A percentile compares a stretch with the other conserved stretches of the same genome.
Conservation (phyloP, 1,140 invertebrate species). For the Drosophila athabasca region DNA sequence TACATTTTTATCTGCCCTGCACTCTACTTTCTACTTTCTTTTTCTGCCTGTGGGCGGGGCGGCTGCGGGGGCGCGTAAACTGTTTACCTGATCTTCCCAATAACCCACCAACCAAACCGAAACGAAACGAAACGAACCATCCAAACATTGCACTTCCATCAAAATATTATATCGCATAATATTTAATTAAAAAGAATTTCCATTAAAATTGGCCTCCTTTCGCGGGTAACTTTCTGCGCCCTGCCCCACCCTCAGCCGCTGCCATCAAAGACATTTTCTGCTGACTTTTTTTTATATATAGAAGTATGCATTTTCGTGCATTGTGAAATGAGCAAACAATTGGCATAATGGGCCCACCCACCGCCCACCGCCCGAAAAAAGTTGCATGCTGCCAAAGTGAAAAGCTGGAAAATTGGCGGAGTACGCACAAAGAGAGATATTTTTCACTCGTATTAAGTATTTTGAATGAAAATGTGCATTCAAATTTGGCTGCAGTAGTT, state of each 20-base stretch:
- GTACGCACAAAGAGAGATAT: constrained; percentile 33
- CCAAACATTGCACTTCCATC: background rate
- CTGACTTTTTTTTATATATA: constrained; percentile 42
- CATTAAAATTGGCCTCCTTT: constrained; percentile 18
- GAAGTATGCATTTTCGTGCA: constrained; percentile 54
- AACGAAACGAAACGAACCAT: background rate
- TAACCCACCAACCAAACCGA: too few relatives aligned
- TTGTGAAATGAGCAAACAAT: constrained; percentile 73
- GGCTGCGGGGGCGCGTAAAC: constrained; percentile 48
- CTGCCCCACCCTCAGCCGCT: background rate
- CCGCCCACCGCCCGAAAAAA: constrained; percentile 10
- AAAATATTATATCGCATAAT: constrained; percentile 15
- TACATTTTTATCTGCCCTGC: constrained; percentile 19
- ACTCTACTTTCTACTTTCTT: background rate
- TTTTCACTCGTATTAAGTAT: constrained; percentile 3
- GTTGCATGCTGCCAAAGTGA: constrained; percentile 39
- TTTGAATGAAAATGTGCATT: constrained; percentile 17
- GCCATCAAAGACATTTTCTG: constrained; percentile 65
- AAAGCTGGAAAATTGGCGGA: constrained; percentile 34
- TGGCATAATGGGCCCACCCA: constrained; percentile 44
- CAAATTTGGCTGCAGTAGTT: constrained; percentile 10
- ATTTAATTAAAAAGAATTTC: constrained; percentile 48
- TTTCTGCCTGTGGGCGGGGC: background rate
- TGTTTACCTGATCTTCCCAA: constrained; percentile 23
- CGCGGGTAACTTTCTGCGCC: constrained; percentile 58